phyloP scores from a whole-genome alignment of 2,113 vertebrate species.

The Phyllopteryx taeniolatus region DNA sequence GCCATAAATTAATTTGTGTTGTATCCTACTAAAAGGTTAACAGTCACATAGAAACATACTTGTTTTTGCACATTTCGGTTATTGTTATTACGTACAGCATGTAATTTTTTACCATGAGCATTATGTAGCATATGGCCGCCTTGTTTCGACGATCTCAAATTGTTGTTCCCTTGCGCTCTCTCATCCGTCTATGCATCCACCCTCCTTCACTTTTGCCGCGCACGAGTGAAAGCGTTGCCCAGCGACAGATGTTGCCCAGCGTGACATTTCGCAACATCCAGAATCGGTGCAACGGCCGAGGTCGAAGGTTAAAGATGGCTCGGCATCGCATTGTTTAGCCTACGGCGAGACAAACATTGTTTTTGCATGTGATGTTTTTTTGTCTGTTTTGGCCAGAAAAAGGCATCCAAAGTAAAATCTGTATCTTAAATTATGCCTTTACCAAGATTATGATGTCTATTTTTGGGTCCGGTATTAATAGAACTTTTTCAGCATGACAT shows the following conservation, averaged over 20 bases:
- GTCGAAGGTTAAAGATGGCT: conserved; percentile 32
- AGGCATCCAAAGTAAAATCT: background rate
- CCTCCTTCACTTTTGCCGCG: conserved; percentile 18
- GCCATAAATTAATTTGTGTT: background rate
- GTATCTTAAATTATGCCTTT: background rate
- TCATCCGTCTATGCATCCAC: conserved; percentile 19
- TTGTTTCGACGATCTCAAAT: conserved; percentile 25
- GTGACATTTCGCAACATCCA: conserved; percentile 40
- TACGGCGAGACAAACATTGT: conserved; percentile 11
- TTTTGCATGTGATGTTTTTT: conserved; percentile 12
- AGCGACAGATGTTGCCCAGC: conserved; percentile 64
- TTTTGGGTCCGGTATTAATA: background rate
- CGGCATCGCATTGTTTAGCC: conserved; percentile 16
- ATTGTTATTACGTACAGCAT: conserved; percentile 2
- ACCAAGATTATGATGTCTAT: background rate
- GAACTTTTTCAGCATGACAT: no score
- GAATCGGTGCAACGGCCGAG: conserved; percentile 23
- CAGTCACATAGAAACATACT: background rate
- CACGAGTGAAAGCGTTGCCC: conserved; percentile 24
- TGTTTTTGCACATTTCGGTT: background rate
- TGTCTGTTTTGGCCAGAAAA: background rate
- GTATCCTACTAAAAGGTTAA: background rate
- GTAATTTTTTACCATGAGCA: background rate
- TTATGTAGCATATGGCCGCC: conserved; percentile 31
- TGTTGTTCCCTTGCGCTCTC: conserved; percentile 8